Conservation (phyloP, 2,797 vertebrate genomes). For the Diceros bicornis region DNA sequence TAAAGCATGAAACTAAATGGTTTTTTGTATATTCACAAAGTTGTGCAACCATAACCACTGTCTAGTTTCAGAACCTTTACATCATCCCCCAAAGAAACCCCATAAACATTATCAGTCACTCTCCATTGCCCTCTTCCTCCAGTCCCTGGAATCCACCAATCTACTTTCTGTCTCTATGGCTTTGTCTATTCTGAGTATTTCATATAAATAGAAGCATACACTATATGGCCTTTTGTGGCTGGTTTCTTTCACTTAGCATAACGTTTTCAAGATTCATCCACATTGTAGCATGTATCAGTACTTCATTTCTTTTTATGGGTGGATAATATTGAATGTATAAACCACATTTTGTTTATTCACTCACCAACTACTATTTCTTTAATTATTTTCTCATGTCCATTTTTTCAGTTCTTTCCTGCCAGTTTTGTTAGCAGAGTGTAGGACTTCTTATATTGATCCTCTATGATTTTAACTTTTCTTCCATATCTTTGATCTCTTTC, state of each 20-base stretch:
- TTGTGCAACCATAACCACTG: background rate
- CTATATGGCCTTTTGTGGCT: background rate
- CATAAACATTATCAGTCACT: background rate
- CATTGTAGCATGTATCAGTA: background rate
- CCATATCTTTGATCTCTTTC: constrained; percentile 13
- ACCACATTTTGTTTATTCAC: background rate
- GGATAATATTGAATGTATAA: background rate
- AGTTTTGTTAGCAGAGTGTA: background rate
- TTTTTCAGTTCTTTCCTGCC: background rate
- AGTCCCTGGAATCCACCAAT: background rate
- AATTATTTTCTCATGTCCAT: background rate
- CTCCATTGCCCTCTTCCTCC: background rate
- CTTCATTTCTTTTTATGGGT: background rate
- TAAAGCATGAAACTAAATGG: background rate
- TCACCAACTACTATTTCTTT: background rate
- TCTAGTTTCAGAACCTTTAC: constrained; percentile 38
- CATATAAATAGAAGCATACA: background rate
- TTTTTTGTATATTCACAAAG: background rate
- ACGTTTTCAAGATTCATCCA: background rate
- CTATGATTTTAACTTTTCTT: constrained; percentile 32
- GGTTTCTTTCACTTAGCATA: background rate
- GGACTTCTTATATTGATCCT: background rate
- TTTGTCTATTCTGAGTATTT: constrained; percentile 15
- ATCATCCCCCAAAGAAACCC: background rate
- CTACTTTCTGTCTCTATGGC: background rate